A percentile compares a stretch with the other conserved stretches of the same genome.
Evolutionary conservation across 2,113 vertebrate species (phyloP).

Genomic region (Phocoena phocoena): DNA sequence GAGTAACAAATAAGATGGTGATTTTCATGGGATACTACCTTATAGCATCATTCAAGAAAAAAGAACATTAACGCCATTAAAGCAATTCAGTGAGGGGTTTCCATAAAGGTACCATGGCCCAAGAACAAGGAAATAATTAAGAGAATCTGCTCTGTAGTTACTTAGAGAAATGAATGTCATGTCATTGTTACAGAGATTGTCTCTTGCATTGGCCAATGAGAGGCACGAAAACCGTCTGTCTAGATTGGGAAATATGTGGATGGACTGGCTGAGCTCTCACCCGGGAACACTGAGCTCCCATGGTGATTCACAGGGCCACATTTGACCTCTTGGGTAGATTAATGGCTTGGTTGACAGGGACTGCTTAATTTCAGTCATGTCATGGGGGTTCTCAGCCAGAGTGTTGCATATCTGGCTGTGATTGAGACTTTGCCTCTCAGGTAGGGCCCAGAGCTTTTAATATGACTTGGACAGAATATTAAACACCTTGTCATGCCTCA

Average conservation of each 20-base stretch:
- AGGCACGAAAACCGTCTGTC: neutral
- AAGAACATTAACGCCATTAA: neutral
- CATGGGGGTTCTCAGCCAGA: neutral
- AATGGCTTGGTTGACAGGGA: neutral
- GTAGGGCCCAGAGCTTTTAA: conserved; percentile 26
- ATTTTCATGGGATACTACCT: neutral
- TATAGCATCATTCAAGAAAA: neutral
- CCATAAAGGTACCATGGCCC: neutral
- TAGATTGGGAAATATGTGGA: neutral
- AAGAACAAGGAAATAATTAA: neutral
- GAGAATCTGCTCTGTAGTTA: neutral
- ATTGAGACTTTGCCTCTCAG: neutral
- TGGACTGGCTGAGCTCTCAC: neutral
- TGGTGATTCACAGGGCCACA: neutral
- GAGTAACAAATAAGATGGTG: neutral
- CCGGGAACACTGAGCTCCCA: neutral
- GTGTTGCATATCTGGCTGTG: neutral
- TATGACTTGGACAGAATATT: conserved; percentile 4
- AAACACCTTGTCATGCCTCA: conserved; percentile 40
- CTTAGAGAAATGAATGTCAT: neutral
- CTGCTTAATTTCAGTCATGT: conserved; percentile 36
- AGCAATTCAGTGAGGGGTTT: neutral
- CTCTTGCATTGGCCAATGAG: neutral
- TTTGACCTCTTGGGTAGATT: neutral
- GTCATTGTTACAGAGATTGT: neutral